These are phyloP conservation scores for Acromyrmex charruanus DNA, from an alignment of 1,140 invertebrate genomes.

Conservation along the genomic window DNA sequence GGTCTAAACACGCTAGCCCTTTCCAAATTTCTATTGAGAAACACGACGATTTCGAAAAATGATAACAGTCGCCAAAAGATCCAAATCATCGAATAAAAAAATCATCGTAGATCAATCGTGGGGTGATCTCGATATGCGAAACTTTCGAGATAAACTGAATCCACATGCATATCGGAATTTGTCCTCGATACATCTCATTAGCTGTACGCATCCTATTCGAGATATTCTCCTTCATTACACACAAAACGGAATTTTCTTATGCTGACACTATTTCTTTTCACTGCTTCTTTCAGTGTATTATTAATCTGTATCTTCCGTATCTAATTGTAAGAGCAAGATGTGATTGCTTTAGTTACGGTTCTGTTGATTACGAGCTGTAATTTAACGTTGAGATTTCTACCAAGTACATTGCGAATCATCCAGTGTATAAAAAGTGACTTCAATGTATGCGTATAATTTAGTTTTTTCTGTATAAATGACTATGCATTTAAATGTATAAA, in stretches of 20 bases:
- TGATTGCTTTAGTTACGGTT: neutral
- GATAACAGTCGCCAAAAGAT: neutral
- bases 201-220: slow-evolving; percentile 67
- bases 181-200: slow-evolving; percentile 80
- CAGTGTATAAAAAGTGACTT: too few relatives aligned
- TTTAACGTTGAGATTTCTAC: neutral
- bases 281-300: neutral
- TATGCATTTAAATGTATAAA: too few relatives aligned
- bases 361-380: too few relatives aligned
- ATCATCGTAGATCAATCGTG: slow-evolving; percentile 57
- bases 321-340: neutral
- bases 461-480: too few relatives aligned
- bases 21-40: slow-evolving; percentile 45
- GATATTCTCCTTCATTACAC: slow-evolving; percentile 8
- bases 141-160: slow-evolving; percentile 79
- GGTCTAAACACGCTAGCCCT: neutral
- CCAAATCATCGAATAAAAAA: slow-evolving; percentile 18
- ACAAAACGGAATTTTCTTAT: slow-evolving; percentile 6
- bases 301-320: neutral
- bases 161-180: slow-evolving; percentile 75
- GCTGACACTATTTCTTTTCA: slow-evolving; percentile 10
- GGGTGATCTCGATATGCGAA: slow-evolving; percentile 69
- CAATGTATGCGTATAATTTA: too few relatives aligned
- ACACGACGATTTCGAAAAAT: neutral
- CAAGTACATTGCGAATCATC: neutral